These are phyloP conservation scores for Periplaneta americana DNA, from an alignment of 1,140 invertebrate species.

Conservation along the genomic window DNA sequence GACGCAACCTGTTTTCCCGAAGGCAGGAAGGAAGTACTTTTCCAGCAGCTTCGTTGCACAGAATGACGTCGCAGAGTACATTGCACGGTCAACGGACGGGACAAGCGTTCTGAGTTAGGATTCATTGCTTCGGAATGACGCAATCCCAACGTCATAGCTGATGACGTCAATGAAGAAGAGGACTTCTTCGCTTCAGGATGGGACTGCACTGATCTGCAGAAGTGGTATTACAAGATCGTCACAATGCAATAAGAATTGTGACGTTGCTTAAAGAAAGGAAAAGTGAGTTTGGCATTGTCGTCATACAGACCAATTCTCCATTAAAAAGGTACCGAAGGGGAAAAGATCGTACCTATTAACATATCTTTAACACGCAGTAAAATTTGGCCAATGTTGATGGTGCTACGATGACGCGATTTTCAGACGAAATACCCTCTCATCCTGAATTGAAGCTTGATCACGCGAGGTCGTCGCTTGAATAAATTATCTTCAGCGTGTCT, in stretches of 20 bases:
- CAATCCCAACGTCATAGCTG: not conserved
- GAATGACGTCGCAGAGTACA: not conserved
- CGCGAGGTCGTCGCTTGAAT: no score
- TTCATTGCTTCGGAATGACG: not conserved
- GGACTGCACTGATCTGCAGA: not conserved
- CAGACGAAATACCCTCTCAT: no score
- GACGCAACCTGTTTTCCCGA: not conserved
- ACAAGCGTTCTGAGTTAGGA: not conserved
- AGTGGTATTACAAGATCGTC: not conserved
- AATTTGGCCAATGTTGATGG: no score
- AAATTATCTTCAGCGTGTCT: no score
- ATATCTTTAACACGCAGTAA: no score
- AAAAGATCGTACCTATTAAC: no score
- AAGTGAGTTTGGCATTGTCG: not conserved
- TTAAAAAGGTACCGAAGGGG: no score
- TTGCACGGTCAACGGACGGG: not conserved
- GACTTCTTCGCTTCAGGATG: no score
- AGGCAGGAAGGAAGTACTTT: not conserved
- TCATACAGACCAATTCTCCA: not conserved
- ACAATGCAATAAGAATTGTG: no score
- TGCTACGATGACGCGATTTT: no score
- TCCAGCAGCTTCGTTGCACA: not conserved
- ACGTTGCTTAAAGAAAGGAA: not conserved
- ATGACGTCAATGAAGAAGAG: not conserved
- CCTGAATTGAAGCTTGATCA: no score